Evolutionary conservation across 37 sponge, comb jelly and placozoan genomes (phyloP), one percentile per base, ranked within the genome.

Genomic region (Corticium candelabrum): DNA sequence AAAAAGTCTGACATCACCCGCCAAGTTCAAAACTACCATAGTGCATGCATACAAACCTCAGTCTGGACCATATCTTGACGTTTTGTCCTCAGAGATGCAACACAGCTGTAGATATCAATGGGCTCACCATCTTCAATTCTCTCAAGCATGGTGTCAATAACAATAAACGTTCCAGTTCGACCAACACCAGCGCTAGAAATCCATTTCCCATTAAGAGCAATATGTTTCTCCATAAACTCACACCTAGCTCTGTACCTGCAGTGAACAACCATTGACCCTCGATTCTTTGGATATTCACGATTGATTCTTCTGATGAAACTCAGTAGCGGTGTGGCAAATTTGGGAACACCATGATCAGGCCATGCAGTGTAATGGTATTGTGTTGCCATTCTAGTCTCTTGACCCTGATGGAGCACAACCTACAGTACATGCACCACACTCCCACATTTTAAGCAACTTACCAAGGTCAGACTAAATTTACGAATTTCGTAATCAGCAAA

Each of bases 291-390:
- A 37, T 85, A 84, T 68, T 79, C 80, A 38, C 79, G 69, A 31
- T 80, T 40, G 37, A 85, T 38, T 33, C 89, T 38, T 2, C 79
- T 82, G 40, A 88, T 75, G 69, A 91, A 85, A 3, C 79, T 33
- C 30, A 91, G 68, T 35, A 89, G 80, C 15, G 86, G 86, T 41
- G 75, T 74, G 34, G 91, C 77, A 21, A 84, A 76, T 1, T 91
- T 87, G 0, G 91, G 91, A 29, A 91, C 91, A 2, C 91, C 91
- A 81, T 86, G 86, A 73, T 91, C 91, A 40, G 91, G 91, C 91
- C 91, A 91, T 3, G 83, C 79, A 32, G 89, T 88, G 89, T 88
- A 91, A 75, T 91, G 91, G 75, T 87, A 84, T 78, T 88, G 91
- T 80, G 87, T 89, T 56, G 88, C 75, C 76, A 84, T 83, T 68